Conservation (phyloP, 2,797 vertebrate genomes). For the Molothrus ater region DNA sequence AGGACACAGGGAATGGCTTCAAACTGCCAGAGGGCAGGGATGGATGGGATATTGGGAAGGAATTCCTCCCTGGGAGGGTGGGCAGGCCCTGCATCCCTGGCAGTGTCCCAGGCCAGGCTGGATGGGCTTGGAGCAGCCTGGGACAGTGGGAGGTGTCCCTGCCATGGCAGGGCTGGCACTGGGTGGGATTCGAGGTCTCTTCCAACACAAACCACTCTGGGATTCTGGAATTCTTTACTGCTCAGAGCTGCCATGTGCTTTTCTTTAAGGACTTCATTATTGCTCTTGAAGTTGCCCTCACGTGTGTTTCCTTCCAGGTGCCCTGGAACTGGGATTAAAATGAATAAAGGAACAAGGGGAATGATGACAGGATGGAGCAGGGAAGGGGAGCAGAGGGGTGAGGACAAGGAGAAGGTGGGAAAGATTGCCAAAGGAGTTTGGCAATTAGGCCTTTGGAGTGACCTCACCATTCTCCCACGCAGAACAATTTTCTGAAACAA, state of each 20-base stretch:
- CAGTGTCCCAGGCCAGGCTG: accelerated
- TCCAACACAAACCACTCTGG: neutral
- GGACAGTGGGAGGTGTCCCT: accelerated
- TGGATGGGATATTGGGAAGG: neutral
- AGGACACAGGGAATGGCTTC: neutral
- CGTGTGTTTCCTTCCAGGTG: neutral
- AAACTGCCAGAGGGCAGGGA: neutral
- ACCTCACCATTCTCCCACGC: conserved; percentile 56
- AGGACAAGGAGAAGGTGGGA: conserved; percentile 42
- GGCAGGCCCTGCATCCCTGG: neutral
- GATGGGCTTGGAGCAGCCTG: accelerated
- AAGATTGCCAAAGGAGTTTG: conserved; percentile 10
- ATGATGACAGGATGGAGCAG: neutral
- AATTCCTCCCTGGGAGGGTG: accelerated
- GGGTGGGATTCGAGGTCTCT: neutral
- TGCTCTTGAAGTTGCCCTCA: neutral
- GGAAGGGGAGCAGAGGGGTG: conserved; percentile 22
- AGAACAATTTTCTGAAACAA: conserved; percentile 36
- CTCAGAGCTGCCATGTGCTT: neutral
- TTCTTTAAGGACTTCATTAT: neutral
- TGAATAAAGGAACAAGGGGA: neutral
- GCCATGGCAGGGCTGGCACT: neutral
- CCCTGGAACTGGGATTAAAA: neutral
- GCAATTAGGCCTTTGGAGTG: conserved; percentile 4
- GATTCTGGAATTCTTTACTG: neutral